Conservation (phyloP, 92 coral and sea anemone species). For the Epizoanthus ramosus region DNA sequence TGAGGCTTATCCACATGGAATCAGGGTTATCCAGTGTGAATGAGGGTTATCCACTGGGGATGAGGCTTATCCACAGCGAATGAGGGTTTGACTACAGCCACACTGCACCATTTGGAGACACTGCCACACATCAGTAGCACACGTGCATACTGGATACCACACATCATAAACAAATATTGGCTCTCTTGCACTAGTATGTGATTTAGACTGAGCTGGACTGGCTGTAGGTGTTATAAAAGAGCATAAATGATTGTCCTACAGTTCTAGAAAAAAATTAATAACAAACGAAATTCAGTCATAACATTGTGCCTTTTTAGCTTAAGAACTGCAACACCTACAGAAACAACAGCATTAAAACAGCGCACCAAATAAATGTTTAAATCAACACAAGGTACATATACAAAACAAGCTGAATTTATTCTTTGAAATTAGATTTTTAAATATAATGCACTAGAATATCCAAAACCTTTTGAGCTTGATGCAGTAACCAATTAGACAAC, state of each 20-base stretch:
- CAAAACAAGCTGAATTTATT: no score
- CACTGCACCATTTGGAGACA: constrained; percentile 21
- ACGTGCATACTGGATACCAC: constrained; percentile 29
- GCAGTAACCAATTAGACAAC: no score
- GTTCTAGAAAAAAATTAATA: neutral
- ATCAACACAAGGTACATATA: no score
- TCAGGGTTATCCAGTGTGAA: neutral
- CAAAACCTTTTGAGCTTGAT: no score
- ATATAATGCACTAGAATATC: no score
- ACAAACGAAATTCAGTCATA: no score
- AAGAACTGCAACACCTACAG: no score
- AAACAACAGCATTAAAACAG: no score
- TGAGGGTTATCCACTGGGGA: neutral
- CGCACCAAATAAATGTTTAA: no score
- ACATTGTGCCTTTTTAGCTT: no score
- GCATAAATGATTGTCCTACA: constrained; percentile 30
- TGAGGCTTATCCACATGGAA: neutral
- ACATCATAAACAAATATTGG: constrained; percentile 47
- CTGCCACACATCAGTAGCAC: constrained; percentile 37
- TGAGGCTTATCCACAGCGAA: neutral
- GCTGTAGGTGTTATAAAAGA: constrained; percentile 42
- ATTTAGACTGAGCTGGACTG: constrained; percentile 40
- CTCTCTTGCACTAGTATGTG: constrained; percentile 44
- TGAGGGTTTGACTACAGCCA: constrained; percentile 4
- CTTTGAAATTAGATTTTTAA: no score